Base-by-base conservation (phyloP, 1,140 invertebrate species). In the Meteorus sp. region DNA sequence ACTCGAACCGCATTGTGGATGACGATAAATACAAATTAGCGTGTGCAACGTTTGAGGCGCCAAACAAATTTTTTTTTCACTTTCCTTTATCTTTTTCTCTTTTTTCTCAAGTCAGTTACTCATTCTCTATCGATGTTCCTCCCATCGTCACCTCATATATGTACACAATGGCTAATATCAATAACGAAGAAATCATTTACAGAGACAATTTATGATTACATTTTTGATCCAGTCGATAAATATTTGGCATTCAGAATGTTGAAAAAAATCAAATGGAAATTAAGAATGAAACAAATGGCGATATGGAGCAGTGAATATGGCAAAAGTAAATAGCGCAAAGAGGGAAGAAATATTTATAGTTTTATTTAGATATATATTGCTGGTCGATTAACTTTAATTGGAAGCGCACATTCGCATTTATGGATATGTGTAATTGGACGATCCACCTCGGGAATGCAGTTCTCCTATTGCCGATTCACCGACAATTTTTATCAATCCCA, bases 371-470 rank as follows among this genome's bases (percentile, higher is more conserved):
- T 39, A 39, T 8, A 39, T 39, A 39, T 13, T 17, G 20, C n/a
- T 37, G 25, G 33, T 23, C 51, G 37, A 53, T 48, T 57, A 23
- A 57, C 17, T 47, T 29, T 48, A 57, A 57, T 57, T 48, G 55
- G 55, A 47, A 31, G 27, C 17, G 29, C 33, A 35, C 11, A 48
- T 48, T 57, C 44, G 31, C 55, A 57, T 57, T 57, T 57, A 57
- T 57, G 55, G 44, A 45, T 57, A 57, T 57, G 25, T 57, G 44
- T 57, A 57, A 57, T 57, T 57, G 55, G 55, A 57, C 44, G 44
- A 33, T 27, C n/a, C 39, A 6, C 6, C 29, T 11, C 3, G 9
- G 54, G 31, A 48, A 53, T 53, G 51, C 35, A n/a, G 51, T 23
- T 23, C 22, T 37, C 22, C 44, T 19, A 3, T 20, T 20, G 50